Evolutionary conservation across 2,797 vertebrate species (phyloP).

Genomic region (Arctocebus calabarensis): DNA sequence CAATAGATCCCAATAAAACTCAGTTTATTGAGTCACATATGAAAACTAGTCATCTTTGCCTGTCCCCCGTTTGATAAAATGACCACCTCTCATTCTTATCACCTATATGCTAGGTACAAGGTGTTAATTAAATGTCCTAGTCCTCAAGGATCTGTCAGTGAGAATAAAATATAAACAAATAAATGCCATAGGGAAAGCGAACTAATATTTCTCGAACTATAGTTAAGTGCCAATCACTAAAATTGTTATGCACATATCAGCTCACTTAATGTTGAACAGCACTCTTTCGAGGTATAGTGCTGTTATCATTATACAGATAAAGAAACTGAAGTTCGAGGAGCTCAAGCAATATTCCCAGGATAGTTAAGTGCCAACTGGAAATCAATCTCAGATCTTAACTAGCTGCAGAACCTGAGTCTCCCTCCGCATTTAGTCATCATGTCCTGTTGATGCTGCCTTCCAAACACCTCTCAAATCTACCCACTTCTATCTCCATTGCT

Average conservation of each 20-base stretch:
- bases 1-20: conserved; percentile 15
- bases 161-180: conserved; percentile 14
- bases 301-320: neutral
- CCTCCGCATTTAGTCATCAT: neutral
- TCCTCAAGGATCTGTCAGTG: neutral
- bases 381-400: neutral
- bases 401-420: neutral
- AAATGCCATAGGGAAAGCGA: neutral
- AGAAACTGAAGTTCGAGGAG: neutral
- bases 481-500: neutral
- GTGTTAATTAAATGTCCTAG: conserved; percentile 12
- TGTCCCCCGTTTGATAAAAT: neutral
- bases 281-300: neutral
- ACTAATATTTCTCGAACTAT: neutral
- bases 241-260: neutral
- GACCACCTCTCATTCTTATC: conserved; percentile 24
- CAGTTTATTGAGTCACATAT: conserved; percentile 21
- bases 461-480: neutral
- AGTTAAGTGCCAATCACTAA: conserved; percentile 4
- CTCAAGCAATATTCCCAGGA: neutral
- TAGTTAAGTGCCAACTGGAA: neutral
- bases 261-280: neutral
- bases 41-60: conserved; percentile 29
- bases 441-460: neutral
- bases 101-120: neutral